These are phyloP conservation scores for Amitus sp. DNA, from an alignment of 2,888 invertebrate species.

Conservation along the genomic window DNA sequence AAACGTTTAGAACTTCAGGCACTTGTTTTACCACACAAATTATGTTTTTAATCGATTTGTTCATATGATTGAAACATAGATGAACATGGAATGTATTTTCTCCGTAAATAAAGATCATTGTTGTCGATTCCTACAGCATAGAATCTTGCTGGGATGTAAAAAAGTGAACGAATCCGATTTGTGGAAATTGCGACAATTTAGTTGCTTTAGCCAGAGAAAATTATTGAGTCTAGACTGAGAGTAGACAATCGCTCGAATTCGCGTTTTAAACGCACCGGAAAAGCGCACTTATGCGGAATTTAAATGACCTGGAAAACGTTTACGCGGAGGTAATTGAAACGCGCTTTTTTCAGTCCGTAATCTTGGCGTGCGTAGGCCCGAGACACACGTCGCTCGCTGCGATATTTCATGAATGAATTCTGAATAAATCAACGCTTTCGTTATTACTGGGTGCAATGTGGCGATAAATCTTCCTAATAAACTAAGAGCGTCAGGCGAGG, in stretches of 20 bases:
- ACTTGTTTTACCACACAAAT: no score
- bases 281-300: background rate
- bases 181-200: background rate
- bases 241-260: background rate
- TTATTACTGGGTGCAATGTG: slow-evolving; percentile 1
- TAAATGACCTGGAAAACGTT: background rate
- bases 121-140: no score
- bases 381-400: background rate
- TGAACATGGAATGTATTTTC: no score
- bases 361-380: background rate
- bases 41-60: no score
- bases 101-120: no score
- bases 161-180: no score
- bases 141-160: no score
- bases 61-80: no score
- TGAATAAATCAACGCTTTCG: slow-evolving; percentile 1
- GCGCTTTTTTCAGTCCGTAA: background rate
- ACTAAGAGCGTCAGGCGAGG: slow-evolving; percentile 3
- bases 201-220: background rate
- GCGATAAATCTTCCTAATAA: slow-evolving; percentile 5
- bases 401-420: slow-evolving; percentile 3
- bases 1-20: no score
- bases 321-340: slow-evolving; percentile 1
- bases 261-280: background rate
- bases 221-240: background rate